Base-by-base conservation (phyloP, 2,888 invertebrate species). In the Candidula unifasciata region DNA sequence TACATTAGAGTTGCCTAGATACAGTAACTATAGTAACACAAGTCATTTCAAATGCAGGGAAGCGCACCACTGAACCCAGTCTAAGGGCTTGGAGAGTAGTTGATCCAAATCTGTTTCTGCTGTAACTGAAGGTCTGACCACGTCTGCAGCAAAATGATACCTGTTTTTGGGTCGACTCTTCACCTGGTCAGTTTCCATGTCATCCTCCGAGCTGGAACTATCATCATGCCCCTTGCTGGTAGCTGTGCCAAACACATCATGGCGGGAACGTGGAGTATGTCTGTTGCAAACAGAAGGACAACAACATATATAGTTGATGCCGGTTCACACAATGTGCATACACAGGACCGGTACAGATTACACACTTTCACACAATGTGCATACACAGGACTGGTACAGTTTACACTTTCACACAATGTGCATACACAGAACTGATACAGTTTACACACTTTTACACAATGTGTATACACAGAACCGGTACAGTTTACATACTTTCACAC, bases 51-150 rank as follows among this genome's bases (percentile, higher is more conserved):
- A n/a, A 52, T 60, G 68, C 13, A 80, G 30, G 3, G 73, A 74
- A 35, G 74, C 6, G 54, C 76, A 84, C 84, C 84, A 84, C 35
- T 80, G 44, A 27, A 80, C n/a, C 84, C 80, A 80, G 69, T 80
- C 79, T 21, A 73, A 37, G 2, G 80, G 27, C n/a, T 73, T 52
- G 1, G 84, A 74, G 0, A 84, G 66, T 13, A 84, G 37, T 60
- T 35, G 73, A 30, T 84, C 57, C 74, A 84, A 52, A 30, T 84
- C 60, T 33, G 44, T 60, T 27, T 80, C 73, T 37, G 64, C 8
- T 10, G 52, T n/a, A 0, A 2, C 24, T 3, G 27, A 18, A 52
- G 44, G 16, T 5, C 21, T 13, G 18, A 21, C 21, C 0, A 27
- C 30, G 5, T n/a, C 37, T n/a, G 64, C 37, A 10, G 33, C 27